Evolutionary conservation across 2,888 invertebrate genomes (phyloP), one percentile per base, ranked within the genome.

Genomic region (Gerosis bhagava): DNA sequence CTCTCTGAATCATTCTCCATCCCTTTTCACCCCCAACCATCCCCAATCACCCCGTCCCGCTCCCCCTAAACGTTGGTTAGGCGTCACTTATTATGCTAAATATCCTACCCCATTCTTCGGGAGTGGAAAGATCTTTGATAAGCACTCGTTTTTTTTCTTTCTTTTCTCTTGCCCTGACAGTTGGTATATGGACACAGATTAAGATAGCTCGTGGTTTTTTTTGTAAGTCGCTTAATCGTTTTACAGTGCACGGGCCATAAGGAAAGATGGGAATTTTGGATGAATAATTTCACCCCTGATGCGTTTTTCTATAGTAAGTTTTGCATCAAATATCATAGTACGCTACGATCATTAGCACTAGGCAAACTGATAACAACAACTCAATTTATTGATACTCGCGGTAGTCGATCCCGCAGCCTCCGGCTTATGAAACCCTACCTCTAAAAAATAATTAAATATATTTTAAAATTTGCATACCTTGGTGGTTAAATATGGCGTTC

Each of bases 21-120:
- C 79, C 41, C 62, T 40, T n/a, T 25, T 80, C 73, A 16, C 19
- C 37, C 67, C 2, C 10, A 0, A 0, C 0, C 0, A 2, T 1
- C 15, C 3, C 5, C 12, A 1, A 57, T 74, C 50, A 5, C 3
- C 1, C 58, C 36, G 1, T 80, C 82, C 52, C 71, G 16, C 35
- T 82, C 67, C 37, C 63, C 54, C 83, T 84, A 86, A 87, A 84
- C 78, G 86, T 73, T 80, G 67, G 65, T 72, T 76, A 73, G 78
- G 81, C 81, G 84, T 84, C 86, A 84, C 83, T 88, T 87, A 88
- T 87, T 88, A 87, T 87, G 87, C 84, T 86, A 87, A 88, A 83
- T 86, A 87, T 79, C 79, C 73, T 63, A 70, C 77, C 81, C 76
- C 72, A 77, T 81, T 83, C 80, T 79, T 78, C 77, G 73, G 65